Percentiles rank a stretch among this genome's conserved stretches.
Conservation (phyloP, 2,888 invertebrate species). For the Thymelicus lineola region DNA sequence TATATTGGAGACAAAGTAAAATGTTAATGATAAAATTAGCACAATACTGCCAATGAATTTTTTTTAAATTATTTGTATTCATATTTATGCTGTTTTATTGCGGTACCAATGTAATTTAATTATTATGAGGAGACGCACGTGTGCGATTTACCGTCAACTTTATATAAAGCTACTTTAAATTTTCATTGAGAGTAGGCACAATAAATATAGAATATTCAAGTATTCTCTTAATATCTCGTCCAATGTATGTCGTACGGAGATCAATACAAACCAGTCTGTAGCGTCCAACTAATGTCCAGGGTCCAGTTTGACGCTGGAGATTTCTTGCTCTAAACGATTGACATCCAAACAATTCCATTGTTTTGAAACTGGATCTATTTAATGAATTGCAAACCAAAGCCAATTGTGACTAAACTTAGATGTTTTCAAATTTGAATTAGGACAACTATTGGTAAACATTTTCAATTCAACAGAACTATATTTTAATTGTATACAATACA, state of each 20-base stretch:
- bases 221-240: not conserved
- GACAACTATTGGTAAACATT: conserved; percentile 1
- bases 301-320: conserved; percentile 26
- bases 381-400: conserved; percentile 24
- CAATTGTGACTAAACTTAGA: not conserved
- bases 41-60: too few species aligned
- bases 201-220: not conserved
- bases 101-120: too few species aligned
- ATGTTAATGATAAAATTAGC: too few species aligned
- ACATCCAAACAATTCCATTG: conserved; percentile 36
- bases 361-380: conserved; percentile 31
- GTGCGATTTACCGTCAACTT: too few species aligned
- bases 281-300: conserved; percentile 26
- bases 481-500: not conserved
- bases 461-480: not conserved
- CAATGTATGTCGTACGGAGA: not conserved
- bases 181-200: not conserved
- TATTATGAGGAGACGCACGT: too few species aligned
- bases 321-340: conserved; percentile 32
- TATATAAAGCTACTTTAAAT: not conserved
- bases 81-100: too few species aligned
- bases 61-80: too few species aligned
- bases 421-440: conserved; percentile 5
- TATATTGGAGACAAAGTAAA: too few species aligned
- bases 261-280: conserved; percentile 20